A percentile compares a stretch with the other conserved stretches of the same genome.
These are phyloP conservation scores for Hipposideros larvatus DNA, from an alignment of 2,797 vertebrate species.

Conservation along the genomic window DNA sequence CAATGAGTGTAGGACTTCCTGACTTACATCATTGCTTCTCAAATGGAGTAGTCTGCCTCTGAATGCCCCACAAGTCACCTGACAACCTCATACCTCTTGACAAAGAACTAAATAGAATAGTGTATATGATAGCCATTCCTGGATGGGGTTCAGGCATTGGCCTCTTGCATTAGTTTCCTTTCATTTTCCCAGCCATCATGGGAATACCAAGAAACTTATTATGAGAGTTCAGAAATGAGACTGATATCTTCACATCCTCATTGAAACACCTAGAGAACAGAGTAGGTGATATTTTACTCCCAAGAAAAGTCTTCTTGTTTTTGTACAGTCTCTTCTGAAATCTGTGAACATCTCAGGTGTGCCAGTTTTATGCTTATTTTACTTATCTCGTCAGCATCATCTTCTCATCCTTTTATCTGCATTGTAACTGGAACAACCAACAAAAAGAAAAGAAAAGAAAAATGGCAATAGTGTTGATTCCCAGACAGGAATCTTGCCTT, in stretches of 20 bases:
- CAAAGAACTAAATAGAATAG: not conserved
- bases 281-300: not conserved
- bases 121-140: not conserved
- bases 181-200: not conserved
- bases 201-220: not conserved
- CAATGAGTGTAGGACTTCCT: not conserved
- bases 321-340: not conserved
- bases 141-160: not conserved
- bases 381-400: not conserved
- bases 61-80: not conserved
- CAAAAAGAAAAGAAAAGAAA: not conserved
- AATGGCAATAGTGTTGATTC: not conserved
- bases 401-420: not conserved
- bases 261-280: not conserved
- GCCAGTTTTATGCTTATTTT: not conserved
- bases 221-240: not conserved
- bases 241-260: not conserved
- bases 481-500: not conserved
- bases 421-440: slow-evolving; percentile 7
- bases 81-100: not conserved
- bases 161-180: not conserved
- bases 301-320: not conserved
- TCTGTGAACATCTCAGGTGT: not conserved
- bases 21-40: not conserved
- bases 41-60: not conserved